Evolutionary conservation across 2,888 invertebrate genomes (phyloP).

Genomic region (Acleris cristana): DNA sequence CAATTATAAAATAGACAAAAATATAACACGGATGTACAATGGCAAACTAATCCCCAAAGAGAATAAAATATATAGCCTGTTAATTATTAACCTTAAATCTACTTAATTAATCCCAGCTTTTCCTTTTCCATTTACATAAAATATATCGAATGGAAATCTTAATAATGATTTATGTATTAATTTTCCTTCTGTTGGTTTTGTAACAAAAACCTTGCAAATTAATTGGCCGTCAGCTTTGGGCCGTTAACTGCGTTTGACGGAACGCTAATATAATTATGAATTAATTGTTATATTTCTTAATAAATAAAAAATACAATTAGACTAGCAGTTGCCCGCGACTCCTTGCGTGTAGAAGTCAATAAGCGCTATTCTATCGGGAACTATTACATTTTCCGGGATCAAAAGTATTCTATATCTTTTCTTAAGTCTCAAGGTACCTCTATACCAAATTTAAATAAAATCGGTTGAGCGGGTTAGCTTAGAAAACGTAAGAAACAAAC

Average conservation of each 20-base stretch:
- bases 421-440: too few relatives aligned
- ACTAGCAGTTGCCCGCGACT: too few relatives aligned
- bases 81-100: background rate
- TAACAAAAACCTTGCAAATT: constrained; percentile 17
- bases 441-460: too few relatives aligned
- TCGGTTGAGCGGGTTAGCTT: too few relatives aligned
- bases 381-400: too few relatives aligned
- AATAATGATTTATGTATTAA: constrained; percentile 8
- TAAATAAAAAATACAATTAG: background rate
- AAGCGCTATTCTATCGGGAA: too few relatives aligned
- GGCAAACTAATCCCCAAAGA: background rate
- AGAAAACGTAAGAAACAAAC: too few relatives aligned
- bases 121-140: background rate
- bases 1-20: too few relatives aligned
- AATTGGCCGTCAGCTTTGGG: constrained; percentile 16
- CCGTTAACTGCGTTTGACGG: constrained; percentile 5
- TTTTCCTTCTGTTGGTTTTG: constrained; percentile 12
- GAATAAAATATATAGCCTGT: background rate
- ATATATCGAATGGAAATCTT: constrained; percentile 5
- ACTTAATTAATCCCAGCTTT: constrained; percentile 13
- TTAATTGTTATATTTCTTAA: background rate
- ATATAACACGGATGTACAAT: too few relatives aligned
- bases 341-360: too few relatives aligned
- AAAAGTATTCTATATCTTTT: too few relatives aligned
- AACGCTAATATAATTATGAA: constrained; percentile 4